Evolutionary conservation across 2,888 invertebrate genomes (phyloP).

Genomic region (Hyposoter didymator): DNA sequence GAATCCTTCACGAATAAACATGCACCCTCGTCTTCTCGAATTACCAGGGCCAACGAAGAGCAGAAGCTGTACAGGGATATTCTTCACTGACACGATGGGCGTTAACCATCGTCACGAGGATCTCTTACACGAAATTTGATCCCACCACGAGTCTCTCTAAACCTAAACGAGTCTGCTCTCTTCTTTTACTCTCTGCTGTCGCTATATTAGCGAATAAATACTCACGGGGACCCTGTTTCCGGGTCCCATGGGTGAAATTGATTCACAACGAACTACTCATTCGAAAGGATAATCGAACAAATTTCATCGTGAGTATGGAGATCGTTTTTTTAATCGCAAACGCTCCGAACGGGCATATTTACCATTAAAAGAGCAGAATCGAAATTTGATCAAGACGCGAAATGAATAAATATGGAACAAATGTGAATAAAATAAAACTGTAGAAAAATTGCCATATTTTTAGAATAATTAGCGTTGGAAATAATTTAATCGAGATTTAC

Average conservation of each 20-base stretch:
- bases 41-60: constrained; percentile 44
- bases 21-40: constrained; percentile 65
- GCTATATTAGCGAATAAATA: constrained; percentile 1
- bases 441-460: background rate
- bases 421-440: background rate
- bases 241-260: background rate
- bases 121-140: constrained; percentile 76
- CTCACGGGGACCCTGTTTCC: background rate
- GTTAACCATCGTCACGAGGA: constrained; percentile 74
- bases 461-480: background rate
- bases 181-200: background rate
- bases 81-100: constrained; percentile 73
- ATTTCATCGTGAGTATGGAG: background rate
- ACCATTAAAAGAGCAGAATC: background rate
- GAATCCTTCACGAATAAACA: constrained; percentile 59
- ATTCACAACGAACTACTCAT: background rate
- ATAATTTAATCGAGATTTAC: background rate
- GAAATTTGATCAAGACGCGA: background rate
- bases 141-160: constrained; percentile 46
- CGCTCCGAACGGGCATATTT: background rate
- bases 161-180: constrained; percentile 23
- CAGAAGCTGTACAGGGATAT: constrained; percentile 31
- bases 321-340: background rate
- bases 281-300: background rate
- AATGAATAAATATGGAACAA: background rate